Conservation (phyloP, 2,888 invertebrate species). For the Druceiella hillmani region DNA sequence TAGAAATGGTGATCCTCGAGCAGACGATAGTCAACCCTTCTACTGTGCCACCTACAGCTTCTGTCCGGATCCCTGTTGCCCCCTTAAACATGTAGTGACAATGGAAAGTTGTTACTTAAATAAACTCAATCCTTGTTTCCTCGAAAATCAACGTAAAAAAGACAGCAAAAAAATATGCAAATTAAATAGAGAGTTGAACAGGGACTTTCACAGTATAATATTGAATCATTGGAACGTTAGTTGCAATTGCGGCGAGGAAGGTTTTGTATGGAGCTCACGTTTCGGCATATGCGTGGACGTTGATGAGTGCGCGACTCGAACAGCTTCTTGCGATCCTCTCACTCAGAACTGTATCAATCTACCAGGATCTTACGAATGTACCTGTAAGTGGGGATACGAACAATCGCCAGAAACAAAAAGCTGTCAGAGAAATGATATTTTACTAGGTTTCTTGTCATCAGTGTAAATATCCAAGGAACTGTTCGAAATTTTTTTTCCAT, state of each 20-base stretch:
- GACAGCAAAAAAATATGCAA: conserved; percentile 27
- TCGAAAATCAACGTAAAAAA: conserved; percentile 28
- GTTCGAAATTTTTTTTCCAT: background rate
- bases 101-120: conserved; percentile 39
- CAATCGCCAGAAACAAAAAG: conserved; percentile 27
- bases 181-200: conserved; percentile 36
- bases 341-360: conserved; percentile 54
- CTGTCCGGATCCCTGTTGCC: conserved; percentile 62
- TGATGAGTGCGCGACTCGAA: conserved; percentile 49
- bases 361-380: conserved; percentile 44
- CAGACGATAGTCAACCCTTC: conserved; percentile 49
- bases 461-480: background rate
- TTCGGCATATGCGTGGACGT: conserved; percentile 59
- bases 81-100: conserved; percentile 39
- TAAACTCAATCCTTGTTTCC: conserved; percentile 48
- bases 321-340: conserved; percentile 35
- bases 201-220: conserved; percentile 42
- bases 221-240: conserved; percentile 56
- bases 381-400: conserved; percentile 46
- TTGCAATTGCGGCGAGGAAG: conserved; percentile 47
- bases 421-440: too few species aligned
- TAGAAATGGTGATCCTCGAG: conserved; percentile 51
- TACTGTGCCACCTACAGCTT: conserved; percentile 59
- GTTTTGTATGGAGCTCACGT: conserved; percentile 53
- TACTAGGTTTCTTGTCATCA: too few species aligned